phyloP scores from a whole-genome alignment of 2,888 invertebrate species.

The Sphaerophoria rueppellii region DNA sequence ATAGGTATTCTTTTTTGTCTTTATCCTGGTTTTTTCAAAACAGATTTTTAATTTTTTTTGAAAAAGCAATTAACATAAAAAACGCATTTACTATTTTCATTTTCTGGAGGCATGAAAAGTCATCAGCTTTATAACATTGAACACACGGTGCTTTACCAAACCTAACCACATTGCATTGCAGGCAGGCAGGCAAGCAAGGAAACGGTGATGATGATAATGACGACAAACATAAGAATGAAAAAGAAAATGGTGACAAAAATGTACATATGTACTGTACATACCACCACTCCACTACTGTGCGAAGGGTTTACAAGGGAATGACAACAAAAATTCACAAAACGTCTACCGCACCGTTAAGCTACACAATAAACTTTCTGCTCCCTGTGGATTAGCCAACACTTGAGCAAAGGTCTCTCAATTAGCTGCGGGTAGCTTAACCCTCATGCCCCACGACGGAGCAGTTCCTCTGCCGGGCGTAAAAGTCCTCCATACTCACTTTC shows the following conservation, averaged over 20 bases:
- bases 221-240: not conserved
- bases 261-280: conserved; percentile 3
- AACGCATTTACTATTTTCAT: conserved; percentile 53
- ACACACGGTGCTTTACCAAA: conserved; percentile 65
- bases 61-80: conserved; percentile 34
- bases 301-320: too few relatives aligned
- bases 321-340: not conserved
- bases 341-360: conserved; percentile 64
- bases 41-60: not conserved
- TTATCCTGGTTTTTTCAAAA: not conserved
- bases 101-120: conserved; percentile 64
- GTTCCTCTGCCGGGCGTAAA: not conserved
- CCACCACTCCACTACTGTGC: too few relatives aligned
- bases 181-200: not conserved
- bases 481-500: conserved; percentile 16
- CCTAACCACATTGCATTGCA: conserved; percentile 58
- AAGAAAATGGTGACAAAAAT: conserved; percentile 11
- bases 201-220: not conserved
- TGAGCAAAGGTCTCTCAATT: conserved; percentile 68
- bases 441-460: not conserved
- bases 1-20: not conserved
- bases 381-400: conserved; percentile 69
- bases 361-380: conserved; percentile 69
- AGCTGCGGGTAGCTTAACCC: conserved; percentile 32
- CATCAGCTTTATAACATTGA: conserved; percentile 58